Evolutionary conservation across 2,113 vertebrate species (phyloP).

Genomic region (Acanthochromis polyacanthus): DNA sequence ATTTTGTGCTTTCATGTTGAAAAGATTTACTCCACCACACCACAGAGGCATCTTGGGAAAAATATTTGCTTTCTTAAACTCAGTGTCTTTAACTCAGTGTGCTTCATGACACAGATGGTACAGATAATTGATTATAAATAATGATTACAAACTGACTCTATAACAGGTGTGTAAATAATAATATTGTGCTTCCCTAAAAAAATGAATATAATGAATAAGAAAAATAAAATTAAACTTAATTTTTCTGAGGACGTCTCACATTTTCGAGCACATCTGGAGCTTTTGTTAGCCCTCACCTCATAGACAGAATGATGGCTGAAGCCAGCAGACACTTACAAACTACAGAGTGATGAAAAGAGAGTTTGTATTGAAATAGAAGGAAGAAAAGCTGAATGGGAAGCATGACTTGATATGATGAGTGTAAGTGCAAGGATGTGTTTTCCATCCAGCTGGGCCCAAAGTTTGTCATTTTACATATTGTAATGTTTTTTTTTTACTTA

Average conservation of each 20-base stretch:
- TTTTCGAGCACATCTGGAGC: constrained; percentile 1
- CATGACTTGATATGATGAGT: constrained; percentile 15
- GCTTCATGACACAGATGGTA: background rate
- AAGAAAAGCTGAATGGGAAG: constrained; percentile 2
- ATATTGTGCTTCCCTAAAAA: background rate
- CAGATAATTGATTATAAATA: background rate
- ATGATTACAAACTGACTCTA: no score
- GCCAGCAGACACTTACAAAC: background rate
- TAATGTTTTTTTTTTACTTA: constrained; percentile 6
- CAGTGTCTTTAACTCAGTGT: background rate
- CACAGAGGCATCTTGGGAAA: background rate
- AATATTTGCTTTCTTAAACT: constrained; percentile 14
- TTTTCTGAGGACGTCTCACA: no score
- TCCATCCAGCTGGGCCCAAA: constrained; percentile 21
- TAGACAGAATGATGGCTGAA: background rate
- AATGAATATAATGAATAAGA: background rate
- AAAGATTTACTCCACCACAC: constrained; percentile 14
- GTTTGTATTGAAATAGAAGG: background rate
- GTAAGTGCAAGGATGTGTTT: constrained; percentile 47
- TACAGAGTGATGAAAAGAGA: background rate
- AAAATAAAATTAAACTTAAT: no score
- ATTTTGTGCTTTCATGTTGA: constrained; percentile 33
- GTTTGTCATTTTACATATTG: constrained; percentile 29
- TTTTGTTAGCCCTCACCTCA: background rate
- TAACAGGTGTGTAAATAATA: background rate